Evolutionary conservation across 2,888 invertebrate species (phyloP).

Genomic region (Nowickia ferox): DNA sequence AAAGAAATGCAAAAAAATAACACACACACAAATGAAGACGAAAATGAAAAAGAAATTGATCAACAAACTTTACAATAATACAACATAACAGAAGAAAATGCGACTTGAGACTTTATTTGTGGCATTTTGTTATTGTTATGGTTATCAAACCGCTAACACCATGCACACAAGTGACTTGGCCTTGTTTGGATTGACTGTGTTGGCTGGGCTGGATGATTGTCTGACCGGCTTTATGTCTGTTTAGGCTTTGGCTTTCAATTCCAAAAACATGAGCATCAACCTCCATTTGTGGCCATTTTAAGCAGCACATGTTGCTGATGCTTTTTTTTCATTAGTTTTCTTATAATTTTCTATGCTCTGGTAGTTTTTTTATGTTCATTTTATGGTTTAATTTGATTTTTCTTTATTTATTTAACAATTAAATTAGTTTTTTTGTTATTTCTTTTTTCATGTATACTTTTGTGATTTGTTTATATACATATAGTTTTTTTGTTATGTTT

Average conservation of each 20-base stretch:
- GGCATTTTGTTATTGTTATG: constrained; percentile 55
- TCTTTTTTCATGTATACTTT: neutral
- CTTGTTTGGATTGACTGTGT: constrained; percentile 34
- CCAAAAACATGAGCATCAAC: constrained; percentile 45
- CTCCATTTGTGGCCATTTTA: constrained; percentile 52
- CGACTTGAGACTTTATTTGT: constrained; percentile 46
- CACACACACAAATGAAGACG: constrained; percentile 14
- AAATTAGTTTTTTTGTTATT: constrained; percentile 3
- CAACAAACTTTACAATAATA: constrained; percentile 56
- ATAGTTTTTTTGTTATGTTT: constrained; percentile 37
- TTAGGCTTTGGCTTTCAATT: constrained; percentile 38
- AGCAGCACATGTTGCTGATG: constrained; percentile 55
- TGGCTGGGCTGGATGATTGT: constrained; percentile 13
- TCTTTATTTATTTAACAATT: constrained; percentile 43
- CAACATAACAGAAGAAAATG: constrained; percentile 27
- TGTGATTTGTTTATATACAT: constrained; percentile 30
- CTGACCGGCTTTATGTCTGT: constrained; percentile 29
- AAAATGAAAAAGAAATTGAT: constrained; percentile 70
- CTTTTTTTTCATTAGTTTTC: constrained; percentile 59
- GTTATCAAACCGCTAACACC: constrained; percentile 55
- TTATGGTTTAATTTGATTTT: constrained; percentile 63
- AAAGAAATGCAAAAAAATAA: constrained; percentile 72
- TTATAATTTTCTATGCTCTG: constrained; percentile 68
- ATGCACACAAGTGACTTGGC: constrained; percentile 47
- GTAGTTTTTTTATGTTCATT: constrained; percentile 50